Percentiles rank a stretch among this genome's conserved stretches.
phyloP scores from a whole-genome alignment of 2,797 vertebrate species.

The Gymnodraco acuticeps region DNA sequence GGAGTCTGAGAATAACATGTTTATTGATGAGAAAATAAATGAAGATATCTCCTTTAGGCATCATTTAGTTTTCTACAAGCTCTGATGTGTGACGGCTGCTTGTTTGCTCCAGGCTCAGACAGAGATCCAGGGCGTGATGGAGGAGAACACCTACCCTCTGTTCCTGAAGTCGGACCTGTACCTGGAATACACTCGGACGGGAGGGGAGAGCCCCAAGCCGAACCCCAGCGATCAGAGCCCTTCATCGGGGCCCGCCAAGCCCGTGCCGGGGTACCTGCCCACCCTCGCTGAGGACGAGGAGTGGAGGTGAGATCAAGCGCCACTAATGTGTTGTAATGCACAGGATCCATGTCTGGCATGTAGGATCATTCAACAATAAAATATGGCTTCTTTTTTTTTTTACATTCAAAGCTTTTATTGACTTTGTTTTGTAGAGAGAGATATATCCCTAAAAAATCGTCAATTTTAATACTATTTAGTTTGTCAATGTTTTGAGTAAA shows the following conservation, averaged over 20 bases:
- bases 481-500: too few species aligned
- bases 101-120: conserved; percentile 89
- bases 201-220: conserved; percentile 91
- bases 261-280: conserved; percentile 90
- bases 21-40: background rate
- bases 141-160: conserved; percentile 95
- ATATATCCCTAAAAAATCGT: too few species aligned
- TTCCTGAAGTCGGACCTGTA: conserved; percentile 98
- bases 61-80: background rate
- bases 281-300: conserved; percentile 94
- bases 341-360: background rate
- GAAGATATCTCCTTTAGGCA: background rate
- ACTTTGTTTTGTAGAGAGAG: too few species aligned
- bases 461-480: too few species aligned
- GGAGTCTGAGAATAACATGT: background rate
- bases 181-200: conserved; percentile 92
- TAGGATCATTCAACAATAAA: background rate
- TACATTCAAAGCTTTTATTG: too few species aligned
- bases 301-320: conserved; percentile 85
- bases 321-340: background rate
- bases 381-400: too few species aligned
- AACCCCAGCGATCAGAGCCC: conserved; percentile 90
- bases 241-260: conserved; percentile 73
- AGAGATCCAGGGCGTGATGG: conserved; percentile 94
- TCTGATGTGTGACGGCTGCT: conserved; percentile 6